Conservation (phyloP, 1,140 invertebrate species). For the Sitobion miscanthi region DNA sequence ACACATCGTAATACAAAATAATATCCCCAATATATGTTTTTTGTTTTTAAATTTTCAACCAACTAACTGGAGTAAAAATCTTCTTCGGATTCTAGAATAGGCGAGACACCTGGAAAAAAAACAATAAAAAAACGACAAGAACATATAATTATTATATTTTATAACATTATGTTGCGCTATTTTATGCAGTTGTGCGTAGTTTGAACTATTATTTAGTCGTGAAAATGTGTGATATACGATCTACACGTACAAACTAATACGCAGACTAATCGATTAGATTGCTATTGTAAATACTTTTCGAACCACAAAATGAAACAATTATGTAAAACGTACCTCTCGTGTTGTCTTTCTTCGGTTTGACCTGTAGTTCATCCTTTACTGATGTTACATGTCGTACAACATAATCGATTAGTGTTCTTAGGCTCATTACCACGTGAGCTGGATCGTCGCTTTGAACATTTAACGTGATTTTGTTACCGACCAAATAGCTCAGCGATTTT, state of each 20-base stretch:
- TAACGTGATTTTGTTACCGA: conserved; percentile 8
- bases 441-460: conserved; percentile 44
- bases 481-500: conserved; percentile 11
- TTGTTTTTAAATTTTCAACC: background rate
- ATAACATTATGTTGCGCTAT: background rate
- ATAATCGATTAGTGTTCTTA: conserved; percentile 28
- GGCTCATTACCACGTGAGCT: background rate
- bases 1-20: background rate
- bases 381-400: background rate
- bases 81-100: conserved; percentile 48
- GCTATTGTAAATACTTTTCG: background rate
- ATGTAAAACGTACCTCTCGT: conserved; percentile 34
- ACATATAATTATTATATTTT: background rate
- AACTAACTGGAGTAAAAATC: conserved; percentile 17
- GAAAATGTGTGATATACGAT: background rate
- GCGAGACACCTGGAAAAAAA: conserved; percentile 32
- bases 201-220: background rate
- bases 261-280: background rate
- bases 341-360: background rate
- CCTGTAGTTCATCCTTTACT: background rate
- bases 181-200: background rate
- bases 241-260: background rate
- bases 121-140: background rate
- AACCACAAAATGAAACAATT: background rate
- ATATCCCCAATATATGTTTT: background rate